phyloP scores from a whole-genome alignment of 2,888 invertebrate genomes.

The Idaea straminata region DNA sequence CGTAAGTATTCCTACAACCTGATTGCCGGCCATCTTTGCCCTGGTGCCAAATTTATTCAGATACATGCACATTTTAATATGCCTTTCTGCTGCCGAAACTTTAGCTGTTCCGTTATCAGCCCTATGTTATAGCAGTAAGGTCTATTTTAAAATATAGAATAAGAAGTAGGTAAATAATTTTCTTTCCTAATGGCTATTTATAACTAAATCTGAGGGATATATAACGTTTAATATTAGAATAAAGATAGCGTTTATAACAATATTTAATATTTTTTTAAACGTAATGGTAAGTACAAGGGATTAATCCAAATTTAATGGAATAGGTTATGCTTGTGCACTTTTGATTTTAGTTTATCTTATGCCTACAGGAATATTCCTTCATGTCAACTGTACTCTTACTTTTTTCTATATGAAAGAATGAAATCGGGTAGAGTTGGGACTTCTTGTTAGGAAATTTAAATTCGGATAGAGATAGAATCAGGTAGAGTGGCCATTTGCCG shows the following conservation, averaged over 20 bases:
- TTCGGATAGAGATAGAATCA: too few relatives aligned
- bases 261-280: not conserved
- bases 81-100: slow-evolving; percentile 20
- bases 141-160: not conserved
- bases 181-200: not conserved
- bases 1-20: slow-evolving; percentile 14
- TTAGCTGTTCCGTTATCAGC: not conserved
- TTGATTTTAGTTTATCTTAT: too few relatives aligned
- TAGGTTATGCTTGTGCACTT: too few relatives aligned
- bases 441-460: too few relatives aligned
- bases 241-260: not conserved
- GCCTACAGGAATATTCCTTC: too few relatives aligned
- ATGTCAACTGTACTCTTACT: too few relatives aligned
- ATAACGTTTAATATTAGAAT: not conserved
- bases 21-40: slow-evolving; percentile 33
- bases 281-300: too few relatives aligned
- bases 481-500: too few relatives aligned
- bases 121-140: not conserved
- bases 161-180: not conserved
- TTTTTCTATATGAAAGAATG: too few relatives aligned
- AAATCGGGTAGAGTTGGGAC: too few relatives aligned
- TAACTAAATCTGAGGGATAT: not conserved
- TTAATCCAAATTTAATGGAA: too few relatives aligned
- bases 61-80: slow-evolving; percentile 58
- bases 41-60: slow-evolving; percentile 45